Conservation (phyloP, 1,140 invertebrate species). For the Chrysoperla carnea region DNA sequence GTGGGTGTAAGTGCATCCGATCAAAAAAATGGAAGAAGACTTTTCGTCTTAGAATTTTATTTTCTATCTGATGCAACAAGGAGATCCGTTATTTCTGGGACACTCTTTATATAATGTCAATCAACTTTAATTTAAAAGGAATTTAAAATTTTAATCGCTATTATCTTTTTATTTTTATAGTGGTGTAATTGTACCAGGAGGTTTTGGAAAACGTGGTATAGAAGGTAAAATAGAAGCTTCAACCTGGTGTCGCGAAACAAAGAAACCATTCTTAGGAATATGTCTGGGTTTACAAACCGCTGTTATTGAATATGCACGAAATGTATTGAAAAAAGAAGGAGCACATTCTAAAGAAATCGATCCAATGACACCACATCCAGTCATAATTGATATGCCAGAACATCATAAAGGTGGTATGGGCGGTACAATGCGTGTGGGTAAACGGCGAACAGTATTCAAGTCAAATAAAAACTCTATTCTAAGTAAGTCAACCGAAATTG, state of each 20-base stretch:
- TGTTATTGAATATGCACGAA: conserved; percentile 91
- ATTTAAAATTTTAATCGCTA: too few relatives aligned
- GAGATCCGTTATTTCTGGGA: too few relatives aligned
- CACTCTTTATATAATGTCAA: too few relatives aligned
- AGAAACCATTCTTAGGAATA: conserved; percentile 87
- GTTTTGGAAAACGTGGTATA: conserved; percentile 89
- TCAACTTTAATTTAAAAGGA: too few relatives aligned
- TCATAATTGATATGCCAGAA: conserved; percentile 99
- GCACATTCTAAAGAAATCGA: conserved; percentile 84
- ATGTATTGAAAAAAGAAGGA: conserved; percentile 56
- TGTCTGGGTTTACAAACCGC: conserved; percentile 94
- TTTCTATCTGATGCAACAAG: too few relatives aligned
- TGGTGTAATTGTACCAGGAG: conserved; percentile 89
- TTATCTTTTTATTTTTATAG: too few relatives aligned
- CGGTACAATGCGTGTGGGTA: conserved; percentile 95
- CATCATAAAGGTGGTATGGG: conserved; percentile 86
- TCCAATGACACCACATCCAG: conserved; percentile 46
- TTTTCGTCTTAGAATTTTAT: too few relatives aligned
- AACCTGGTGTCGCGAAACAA: conserved; percentile 78
- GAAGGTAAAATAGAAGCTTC: conserved; percentile 93
- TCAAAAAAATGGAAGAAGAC: too few relatives aligned
- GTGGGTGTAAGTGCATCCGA: too few relatives aligned
- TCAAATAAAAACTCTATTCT: conserved; percentile 6
- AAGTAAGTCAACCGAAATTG: conserved; percentile 7
- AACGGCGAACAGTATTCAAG: conserved; percentile 69